These are phyloP conservation scores for Argya squamiceps DNA, from an alignment of 2,797 vertebrate species.

Conservation along the genomic window DNA sequence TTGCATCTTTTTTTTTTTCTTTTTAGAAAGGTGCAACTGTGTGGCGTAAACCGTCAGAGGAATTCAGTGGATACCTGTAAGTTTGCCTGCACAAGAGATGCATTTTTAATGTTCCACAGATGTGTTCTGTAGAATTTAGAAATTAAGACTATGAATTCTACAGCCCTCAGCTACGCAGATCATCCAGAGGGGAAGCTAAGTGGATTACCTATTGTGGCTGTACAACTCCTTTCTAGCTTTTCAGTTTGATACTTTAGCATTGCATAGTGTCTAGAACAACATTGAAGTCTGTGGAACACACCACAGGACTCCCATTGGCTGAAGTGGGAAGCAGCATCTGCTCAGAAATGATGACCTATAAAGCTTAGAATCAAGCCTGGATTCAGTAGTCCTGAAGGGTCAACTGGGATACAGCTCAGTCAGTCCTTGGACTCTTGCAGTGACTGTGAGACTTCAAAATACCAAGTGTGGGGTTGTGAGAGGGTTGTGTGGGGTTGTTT, in stretches of 20 bases:
- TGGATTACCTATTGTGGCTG: neutral
- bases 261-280: neutral
- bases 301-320: neutral
- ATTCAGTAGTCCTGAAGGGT: neutral
- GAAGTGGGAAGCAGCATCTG: neutral
- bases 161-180: neutral
- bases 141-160: neutral
- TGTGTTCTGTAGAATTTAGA: neutral
- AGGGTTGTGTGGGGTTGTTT: neutral
- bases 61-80: conserved; percentile 87
- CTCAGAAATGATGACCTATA: neutral
- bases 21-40: conserved; percentile 84
- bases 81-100: conserved; percentile 34
- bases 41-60: conserved; percentile 84
- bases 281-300: neutral
- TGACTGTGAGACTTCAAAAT: neutral
- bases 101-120: neutral
- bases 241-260: neutral
- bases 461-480: neutral
- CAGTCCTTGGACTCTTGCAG: neutral
- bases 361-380: neutral
- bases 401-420: neutral
- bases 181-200: neutral
- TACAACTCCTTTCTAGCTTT: neutral
- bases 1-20: neutral